Base-by-base conservation (phyloP, 2,888 invertebrate genomes). In the Calameuta idolon region DNA sequence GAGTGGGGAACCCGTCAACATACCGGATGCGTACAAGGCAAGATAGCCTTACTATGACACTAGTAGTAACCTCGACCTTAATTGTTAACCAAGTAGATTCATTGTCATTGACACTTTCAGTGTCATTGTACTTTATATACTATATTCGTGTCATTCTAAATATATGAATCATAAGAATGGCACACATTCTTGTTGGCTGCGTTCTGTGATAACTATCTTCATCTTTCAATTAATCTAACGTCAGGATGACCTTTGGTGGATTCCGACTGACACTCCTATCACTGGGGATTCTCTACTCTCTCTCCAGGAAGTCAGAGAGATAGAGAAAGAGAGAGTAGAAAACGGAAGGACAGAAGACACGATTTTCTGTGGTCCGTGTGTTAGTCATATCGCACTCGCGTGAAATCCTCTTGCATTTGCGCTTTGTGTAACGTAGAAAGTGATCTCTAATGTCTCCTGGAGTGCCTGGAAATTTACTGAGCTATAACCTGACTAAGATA, bases 11-110 rank as follows among this genome's bases (percentile, higher is more conserved):
- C 95, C 97, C 15, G 97, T 98, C 89, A 98, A 98, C 93, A 98
- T 98, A 92, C 97, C 97, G 79, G 98, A 98, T 92, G 98, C 98
- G 77, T 98, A 98, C 92, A 95, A 98, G 96, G 97, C 96, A 89
- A 90, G 89, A 80, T 82, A 76, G 76, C 37, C 77, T 37, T 37
- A 71, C 34, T 77, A 71, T 76, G 71, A 40, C 69, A 69, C 78
- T 74, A 68, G 34, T 74, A 68, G n/a, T 37, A 31, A 71, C 33
- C 33, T 34, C 34, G 34, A 34, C 69, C 33, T 35, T 68, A 55
- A 55, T 55, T 55, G 23, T 55, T 9, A 55, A 23, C 55, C 55
- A 55, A 55, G 55, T 55, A 55, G 55, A 55, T 55, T 55, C 55
- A 55, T 15, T 55, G 55, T 55, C 55, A 55, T 55, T 55, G 55